Base-by-base conservation (phyloP, 2,113 vertebrate genomes). In the Heterocephalus glaber region DNA sequence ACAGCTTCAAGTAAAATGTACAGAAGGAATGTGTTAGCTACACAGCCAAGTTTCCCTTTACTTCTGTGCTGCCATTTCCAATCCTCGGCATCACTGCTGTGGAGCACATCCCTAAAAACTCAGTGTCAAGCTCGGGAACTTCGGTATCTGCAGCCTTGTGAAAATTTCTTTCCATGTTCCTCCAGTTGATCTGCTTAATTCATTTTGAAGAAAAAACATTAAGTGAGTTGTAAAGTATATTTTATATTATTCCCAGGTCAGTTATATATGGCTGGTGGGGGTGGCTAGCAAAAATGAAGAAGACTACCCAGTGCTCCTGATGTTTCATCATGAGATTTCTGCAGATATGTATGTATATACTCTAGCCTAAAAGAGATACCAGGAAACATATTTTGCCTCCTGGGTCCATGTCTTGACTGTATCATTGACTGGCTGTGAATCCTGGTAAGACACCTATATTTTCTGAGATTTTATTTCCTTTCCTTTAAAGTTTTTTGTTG, bases 61-160 rank as follows among this genome's bases (percentile, higher is more conserved):
- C 93, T 1, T 19, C 86, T 80, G n/a, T 14, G 12, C 92, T 28
- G 93, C 84, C 86, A 91, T 98, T 98, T 98, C 96, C 96, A 35
- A 74, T 82, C 79, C 20, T 7, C 49, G 87, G 92, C 83, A 89
- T 7, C 22, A n/a, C 54, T 92, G 92, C 54, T 77, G 93, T 30
- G 85, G 96, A 95, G 92, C 68, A 65, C 65, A 12, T 12, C 65
- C 0, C 0, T 35, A 38, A 66, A 76, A 1, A 26, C 68, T 30
- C 49, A 20, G 5, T 56, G 22, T 80, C 20, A 20, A 65, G 63
- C 26, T 26, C 6, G 5, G 44, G 60, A 65, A 33, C 49, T 3
- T 72, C 30, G 61, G 47, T 17, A 9, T 54, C 33, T 58, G 0
- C 68, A 58, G 83, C 52, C 61, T 5, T 22, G 12, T 92, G 63